phyloP scores from a whole-genome alignment of 2,113 vertebrate genomes.

The Calonectris borealis region DNA sequence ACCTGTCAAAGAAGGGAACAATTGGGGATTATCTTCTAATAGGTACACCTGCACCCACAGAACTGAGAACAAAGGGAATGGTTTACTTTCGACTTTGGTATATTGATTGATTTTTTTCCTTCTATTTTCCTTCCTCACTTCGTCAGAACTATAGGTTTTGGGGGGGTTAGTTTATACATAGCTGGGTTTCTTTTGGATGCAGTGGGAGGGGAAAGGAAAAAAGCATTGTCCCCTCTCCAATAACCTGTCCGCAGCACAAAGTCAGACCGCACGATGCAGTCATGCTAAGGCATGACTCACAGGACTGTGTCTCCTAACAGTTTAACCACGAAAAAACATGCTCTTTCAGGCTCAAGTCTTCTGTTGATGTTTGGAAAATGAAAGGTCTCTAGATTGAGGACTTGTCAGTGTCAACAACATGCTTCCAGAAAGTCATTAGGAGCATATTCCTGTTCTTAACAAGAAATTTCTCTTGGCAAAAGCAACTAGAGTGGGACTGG shows the following conservation, averaged over 20 bases:
- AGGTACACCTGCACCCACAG: background rate
- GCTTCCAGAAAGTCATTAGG: background rate
- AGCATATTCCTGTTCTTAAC: background rate
- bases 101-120: background rate
- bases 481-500: background rate
- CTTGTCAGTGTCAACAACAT: background rate
- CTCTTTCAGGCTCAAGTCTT: background rate
- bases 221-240: background rate
- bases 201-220: background rate
- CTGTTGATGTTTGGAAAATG: background rate
- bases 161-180: background rate
- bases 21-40: slow-evolving; percentile 31
- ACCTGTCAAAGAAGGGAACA: slow-evolving; percentile 24
- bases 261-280: background rate
- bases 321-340: background rate
- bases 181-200: fast-evolving
- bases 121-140: background rate
- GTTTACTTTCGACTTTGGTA: background rate
- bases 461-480: background rate
- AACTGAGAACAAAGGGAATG: background rate
- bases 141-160: background rate
- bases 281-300: background rate
- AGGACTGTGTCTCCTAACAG: background rate
- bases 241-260: background rate
- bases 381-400: background rate